These are phyloP conservation scores for Papilio polyxenes DNA, from an alignment of 1,140 invertebrate genomes.

Conservation along the genomic window DNA sequence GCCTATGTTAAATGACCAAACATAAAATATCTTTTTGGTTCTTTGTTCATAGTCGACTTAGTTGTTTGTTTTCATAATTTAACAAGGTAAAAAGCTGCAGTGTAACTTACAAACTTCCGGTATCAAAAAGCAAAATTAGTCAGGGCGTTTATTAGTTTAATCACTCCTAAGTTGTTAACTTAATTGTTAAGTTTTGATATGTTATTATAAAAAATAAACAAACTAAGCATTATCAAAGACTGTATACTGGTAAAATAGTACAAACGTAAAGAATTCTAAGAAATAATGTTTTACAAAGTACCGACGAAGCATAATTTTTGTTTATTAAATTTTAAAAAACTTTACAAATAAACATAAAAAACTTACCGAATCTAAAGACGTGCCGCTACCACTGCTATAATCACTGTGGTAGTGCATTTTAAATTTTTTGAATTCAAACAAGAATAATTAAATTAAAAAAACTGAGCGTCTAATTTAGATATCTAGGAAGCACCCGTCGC, in stretches of 20 bases:
- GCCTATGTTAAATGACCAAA: no score
- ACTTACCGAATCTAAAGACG: conserved; percentile 56
- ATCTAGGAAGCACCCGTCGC: not conserved
- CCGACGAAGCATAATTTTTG: not conserved
- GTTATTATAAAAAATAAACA: not conserved
- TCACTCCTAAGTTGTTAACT: not conserved
- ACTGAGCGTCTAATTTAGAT: not conserved
- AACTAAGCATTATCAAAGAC: not conserved
- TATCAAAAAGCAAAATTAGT: not conserved
- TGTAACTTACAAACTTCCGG: not conserved
- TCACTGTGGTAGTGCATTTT: conserved; percentile 50
- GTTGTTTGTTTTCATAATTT: no score
- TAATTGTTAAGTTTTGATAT: not conserved
- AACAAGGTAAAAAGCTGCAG: not conserved
- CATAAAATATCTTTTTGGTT: no score
- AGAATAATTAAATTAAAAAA: not conserved
- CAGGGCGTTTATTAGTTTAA: not conserved
- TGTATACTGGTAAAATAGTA: not conserved
- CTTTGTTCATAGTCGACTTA: no score
- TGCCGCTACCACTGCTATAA: conserved; percentile 52
- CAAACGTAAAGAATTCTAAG: not conserved
- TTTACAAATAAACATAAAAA: conserved; percentile 38
- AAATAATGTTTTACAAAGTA: conserved; percentile 7
- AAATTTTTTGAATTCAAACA: not conserved
- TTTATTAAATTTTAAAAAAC: not conserved